phyloP scores from a whole-genome alignment of 1,140 invertebrate genomes.

The Bombus waltoni region DNA sequence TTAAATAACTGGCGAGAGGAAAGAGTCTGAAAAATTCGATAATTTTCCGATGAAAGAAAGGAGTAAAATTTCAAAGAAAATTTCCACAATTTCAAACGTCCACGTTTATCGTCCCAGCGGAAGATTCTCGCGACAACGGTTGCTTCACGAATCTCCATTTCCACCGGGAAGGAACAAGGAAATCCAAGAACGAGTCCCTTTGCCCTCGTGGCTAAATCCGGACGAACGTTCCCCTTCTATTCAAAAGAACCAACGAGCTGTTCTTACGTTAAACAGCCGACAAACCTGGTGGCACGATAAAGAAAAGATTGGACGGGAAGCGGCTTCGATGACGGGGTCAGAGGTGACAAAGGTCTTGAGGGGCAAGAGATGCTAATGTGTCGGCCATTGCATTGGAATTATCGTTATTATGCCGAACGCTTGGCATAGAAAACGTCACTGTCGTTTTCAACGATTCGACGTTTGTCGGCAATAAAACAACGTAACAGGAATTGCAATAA shows the following conservation, averaged over 20 bases:
- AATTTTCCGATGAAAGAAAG: background rate
- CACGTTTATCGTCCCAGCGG: slow-evolving; percentile 7
- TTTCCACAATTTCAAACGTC: slow-evolving; percentile 22
- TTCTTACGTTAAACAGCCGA: slow-evolving; percentile 40
- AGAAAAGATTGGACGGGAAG: slow-evolving; percentile 40
- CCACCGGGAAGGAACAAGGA: background rate
- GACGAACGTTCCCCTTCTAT: slow-evolving; percentile 2
- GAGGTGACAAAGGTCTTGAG: slow-evolving; percentile 59
- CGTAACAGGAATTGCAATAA: no score
- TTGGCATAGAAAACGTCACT: background rate
- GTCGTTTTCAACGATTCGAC: background rate
- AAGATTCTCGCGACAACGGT: slow-evolving; percentile 2
- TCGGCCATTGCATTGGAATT: slow-evolving; percentile 66
- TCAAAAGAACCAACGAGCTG: slow-evolving; percentile 22
- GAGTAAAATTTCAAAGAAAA: background rate
- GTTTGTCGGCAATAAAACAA: background rate
- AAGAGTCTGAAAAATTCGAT: background rate
- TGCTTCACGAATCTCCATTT: slow-evolving; percentile 25
- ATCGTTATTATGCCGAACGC: slow-evolving; percentile 54
- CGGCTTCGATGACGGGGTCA: slow-evolving; percentile 58
- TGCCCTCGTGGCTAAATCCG: slow-evolving; percentile 9
- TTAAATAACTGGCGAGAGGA: background rate
- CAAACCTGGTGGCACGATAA: background rate
- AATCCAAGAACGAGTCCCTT: slow-evolving; percentile 9
- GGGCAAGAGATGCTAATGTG: slow-evolving; percentile 65